These are phyloP conservation scores for Gulo gulo DNA, from an alignment of 2,113 vertebrate species.

Conservation along the genomic window DNA sequence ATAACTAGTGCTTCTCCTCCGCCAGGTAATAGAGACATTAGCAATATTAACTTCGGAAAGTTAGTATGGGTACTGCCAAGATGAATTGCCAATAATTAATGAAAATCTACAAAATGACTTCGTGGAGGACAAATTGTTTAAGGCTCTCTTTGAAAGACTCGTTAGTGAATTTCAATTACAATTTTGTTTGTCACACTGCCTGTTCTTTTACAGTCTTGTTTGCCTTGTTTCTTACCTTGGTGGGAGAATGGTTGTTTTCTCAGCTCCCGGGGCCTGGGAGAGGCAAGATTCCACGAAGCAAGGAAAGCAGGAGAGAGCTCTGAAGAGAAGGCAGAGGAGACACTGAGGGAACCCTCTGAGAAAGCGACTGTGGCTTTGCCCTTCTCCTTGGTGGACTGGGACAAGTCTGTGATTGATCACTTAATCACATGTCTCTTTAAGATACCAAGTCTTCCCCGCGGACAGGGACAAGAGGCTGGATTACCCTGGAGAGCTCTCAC, in stretches of 20 bases:
- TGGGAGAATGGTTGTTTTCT: neutral
- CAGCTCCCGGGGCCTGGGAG: neutral
- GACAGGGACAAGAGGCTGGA: neutral
- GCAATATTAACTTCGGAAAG: neutral
- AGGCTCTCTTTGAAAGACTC: neutral
- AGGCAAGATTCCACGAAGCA: neutral
- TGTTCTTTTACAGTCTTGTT: neutral
- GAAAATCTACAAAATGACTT: neutral
- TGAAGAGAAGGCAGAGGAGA: neutral
- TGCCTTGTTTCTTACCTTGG: neutral
- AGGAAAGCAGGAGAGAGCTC: neutral
- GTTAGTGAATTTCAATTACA: neutral
- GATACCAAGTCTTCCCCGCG: neutral
- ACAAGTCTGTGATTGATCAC: neutral
- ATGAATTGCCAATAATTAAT: neutral
- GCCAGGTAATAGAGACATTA: neutral
- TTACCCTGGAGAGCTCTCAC: neutral
- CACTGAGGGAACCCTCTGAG: neutral
- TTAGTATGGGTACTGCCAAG: neutral
- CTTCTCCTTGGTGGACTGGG: neutral
- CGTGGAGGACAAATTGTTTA: neutral
- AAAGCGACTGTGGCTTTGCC: neutral
- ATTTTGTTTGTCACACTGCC: neutral
- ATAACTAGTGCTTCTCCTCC: neutral
- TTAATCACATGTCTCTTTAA: neutral